These are phyloP conservation scores for Agriopis aurantiaria DNA, from an alignment of 2,888 invertebrate genomes.

Conservation along the genomic window DNA sequence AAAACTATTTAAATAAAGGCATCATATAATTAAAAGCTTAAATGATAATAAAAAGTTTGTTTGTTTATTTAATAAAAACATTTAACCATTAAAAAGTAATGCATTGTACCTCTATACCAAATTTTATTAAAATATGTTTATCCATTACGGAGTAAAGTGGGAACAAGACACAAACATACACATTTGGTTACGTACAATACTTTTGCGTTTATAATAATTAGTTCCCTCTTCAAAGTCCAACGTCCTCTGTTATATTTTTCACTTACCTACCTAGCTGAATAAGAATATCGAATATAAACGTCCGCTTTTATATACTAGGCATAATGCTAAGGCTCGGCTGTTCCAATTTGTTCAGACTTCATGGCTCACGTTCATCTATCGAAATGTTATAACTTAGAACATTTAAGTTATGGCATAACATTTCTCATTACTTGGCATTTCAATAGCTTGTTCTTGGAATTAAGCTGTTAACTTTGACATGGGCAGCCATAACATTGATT, in stretches of 20 bases:
- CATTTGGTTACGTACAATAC: too few species aligned
- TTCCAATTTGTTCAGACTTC: conserved; percentile 25
- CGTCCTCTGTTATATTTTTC: not conserved
- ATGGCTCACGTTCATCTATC: conserved; percentile 32
- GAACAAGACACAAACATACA: too few species aligned
- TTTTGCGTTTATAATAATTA: not conserved
- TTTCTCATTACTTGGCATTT: conserved; percentile 34
- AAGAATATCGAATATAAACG: not conserved
- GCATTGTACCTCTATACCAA: too few species aligned
- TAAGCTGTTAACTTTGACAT: conserved; percentile 38
- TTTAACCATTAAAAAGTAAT: too few species aligned
- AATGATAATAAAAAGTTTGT: too few species aligned
- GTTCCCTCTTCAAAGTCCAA: not conserved
- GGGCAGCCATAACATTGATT: conserved; percentile 46
- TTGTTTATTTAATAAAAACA: too few species aligned
- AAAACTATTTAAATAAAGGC: too few species aligned
- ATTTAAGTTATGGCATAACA: conserved; percentile 33
- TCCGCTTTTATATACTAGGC: not conserved
- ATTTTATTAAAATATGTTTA: too few species aligned
- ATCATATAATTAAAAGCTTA: too few species aligned
- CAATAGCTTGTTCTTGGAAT: conserved; percentile 33
- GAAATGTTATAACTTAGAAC: conserved; percentile 31
- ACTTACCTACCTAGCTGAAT: too few species aligned
- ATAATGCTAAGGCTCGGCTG: conserved; percentile 10
- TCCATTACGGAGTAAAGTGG: too few species aligned